Evolutionary conservation across 2,113 vertebrate species (phyloP).

Genomic region (Lophochroa leadbeateri): DNA sequence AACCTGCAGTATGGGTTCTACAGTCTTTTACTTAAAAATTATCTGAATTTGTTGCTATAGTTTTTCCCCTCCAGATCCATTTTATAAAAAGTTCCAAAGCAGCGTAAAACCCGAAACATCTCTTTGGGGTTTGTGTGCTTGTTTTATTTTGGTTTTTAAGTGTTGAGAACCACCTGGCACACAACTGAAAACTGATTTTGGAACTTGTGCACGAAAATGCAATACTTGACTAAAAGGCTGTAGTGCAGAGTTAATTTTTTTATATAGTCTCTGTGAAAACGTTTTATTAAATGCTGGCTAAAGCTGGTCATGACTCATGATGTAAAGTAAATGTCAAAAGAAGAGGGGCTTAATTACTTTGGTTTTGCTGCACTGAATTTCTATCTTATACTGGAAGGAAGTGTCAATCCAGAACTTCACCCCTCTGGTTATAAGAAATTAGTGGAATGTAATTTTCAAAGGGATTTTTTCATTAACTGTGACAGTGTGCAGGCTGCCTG

Average conservation of each 20-base stretch:
- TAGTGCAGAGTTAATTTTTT: background rate
- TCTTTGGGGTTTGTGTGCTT: background rate
- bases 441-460: slow-evolving; percentile 1
- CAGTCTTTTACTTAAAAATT: background rate
- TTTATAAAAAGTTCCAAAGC: background rate
- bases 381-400: background rate
- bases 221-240: background rate
- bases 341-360: background rate
- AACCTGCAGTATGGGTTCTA: background rate
- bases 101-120: background rate
- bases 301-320: background rate
- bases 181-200: background rate
- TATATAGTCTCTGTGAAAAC: background rate
- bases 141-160: background rate
- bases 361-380: background rate
- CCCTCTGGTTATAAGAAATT: background rate
- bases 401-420: background rate
- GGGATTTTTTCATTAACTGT: slow-evolving; percentile 5
- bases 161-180: background rate
- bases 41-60: background rate
- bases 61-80: background rate
- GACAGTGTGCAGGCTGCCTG: background rate
- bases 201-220: background rate
- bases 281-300: background rate
- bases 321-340: slow-evolving; percentile 6